Percentiles rank a stretch among this genome's conserved stretches.
Conservation (phyloP, 1,140 invertebrate species). For the Ooceraea biroi region DNA sequence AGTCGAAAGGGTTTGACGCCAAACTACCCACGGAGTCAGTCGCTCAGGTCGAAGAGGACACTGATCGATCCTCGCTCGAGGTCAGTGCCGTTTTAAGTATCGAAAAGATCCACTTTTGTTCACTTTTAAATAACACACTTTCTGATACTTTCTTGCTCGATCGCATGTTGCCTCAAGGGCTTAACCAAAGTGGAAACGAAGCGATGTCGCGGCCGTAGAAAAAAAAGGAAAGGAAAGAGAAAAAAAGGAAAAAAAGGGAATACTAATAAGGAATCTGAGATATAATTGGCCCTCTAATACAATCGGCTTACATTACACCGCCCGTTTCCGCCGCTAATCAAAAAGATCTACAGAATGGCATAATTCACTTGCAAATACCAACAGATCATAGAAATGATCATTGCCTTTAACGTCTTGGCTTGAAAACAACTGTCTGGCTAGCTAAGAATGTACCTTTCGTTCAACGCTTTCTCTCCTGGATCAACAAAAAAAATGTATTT, state of each 20-base stretch:
- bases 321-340: constrained; percentile 21
- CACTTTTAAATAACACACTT: constrained; percentile 52
- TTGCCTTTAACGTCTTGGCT: constrained; percentile 10
- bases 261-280: constrained; percentile 24
- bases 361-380: neutral
- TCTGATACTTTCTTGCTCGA: constrained; percentile 37
- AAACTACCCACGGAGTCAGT: constrained; percentile 5
- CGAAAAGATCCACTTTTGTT: constrained; percentile 50
- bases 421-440: neutral
- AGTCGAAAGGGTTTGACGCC: neutral
- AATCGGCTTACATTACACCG: neutral
- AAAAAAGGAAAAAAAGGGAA: neutral
- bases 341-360: constrained; percentile 31
- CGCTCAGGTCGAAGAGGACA: constrained; percentile 40
- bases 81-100: constrained; percentile 68
- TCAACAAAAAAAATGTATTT: neutral
- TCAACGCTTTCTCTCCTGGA: constrained; percentile 10
- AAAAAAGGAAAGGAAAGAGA: neutral
- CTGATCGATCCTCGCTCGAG: constrained; percentile 58
- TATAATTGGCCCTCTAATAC: constrained; percentile 12
- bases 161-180: constrained; percentile 40
- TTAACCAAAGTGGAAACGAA: constrained; percentile 38
- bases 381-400: neutral
- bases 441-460: neutral
- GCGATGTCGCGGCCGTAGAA: neutral